Evolutionary conservation across 2,888 invertebrate species (phyloP), one percentile per base, ranked within the genome.

Genomic region (Eupithecia centaureata): DNA sequence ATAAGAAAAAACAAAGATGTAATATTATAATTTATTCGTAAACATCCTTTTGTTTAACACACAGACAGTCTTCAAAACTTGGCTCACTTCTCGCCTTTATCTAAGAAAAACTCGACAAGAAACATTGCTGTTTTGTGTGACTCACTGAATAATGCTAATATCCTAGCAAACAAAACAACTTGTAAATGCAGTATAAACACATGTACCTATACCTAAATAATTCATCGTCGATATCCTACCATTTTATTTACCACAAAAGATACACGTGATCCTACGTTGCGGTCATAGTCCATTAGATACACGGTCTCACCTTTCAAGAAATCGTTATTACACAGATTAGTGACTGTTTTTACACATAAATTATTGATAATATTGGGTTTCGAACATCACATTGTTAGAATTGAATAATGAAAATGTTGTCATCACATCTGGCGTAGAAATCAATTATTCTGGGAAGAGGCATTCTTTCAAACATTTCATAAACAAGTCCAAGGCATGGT

Each of bases 21-120:
- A 27, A 57, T 42, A 8, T 10, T 13, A 57, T 57, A 42, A 22
- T 38, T 57, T 57, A 57, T 63, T 57, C 42, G 10, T 47, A 58
- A 52, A 52, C 13, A 57, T 57, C 58, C 38, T 32, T 62, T 68
- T 65, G 65, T 65, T 63, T 59, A 18, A 57, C 28, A 62, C 54
- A 69, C 54, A 61, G 7, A 25, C 25, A 15, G 30, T 35, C 51
- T 42, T 15, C 13, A 56, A 22, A 28, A 30, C 63, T 63, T 62
- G 52, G 62, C 62, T 54, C 62, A 32, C 5, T 57, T 10, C 32
- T 5, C 4, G 18, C 4, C 57, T 57, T 30, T 32, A 57, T 33
- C 13, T n/a, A 30, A 56, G 7, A 13, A 51, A 28, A 15, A 28
- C 54, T 56, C 30, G 56, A n/a, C 47, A 61, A 42, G 30, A 8